phyloP scores from a whole-genome alignment of 2,888 invertebrate species.

The Ctena decussata region DNA sequence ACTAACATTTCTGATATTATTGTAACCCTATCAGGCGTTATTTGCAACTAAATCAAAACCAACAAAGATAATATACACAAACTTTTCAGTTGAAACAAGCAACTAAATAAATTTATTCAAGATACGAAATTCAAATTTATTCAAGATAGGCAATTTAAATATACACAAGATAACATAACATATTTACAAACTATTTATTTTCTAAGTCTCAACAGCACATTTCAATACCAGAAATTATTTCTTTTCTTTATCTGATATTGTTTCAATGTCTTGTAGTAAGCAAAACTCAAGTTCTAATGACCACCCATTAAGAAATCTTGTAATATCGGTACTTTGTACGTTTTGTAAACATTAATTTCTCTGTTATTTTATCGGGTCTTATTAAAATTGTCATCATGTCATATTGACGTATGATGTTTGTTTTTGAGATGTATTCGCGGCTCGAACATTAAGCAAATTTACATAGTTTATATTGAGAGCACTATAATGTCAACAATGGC shows the following conservation, averaged over 20 bases:
- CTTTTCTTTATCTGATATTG: neutral
- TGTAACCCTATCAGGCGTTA: neutral
- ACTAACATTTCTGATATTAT: neutral
- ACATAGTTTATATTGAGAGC: conserved; percentile 58
- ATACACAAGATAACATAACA: conserved; percentile 5
- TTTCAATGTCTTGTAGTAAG: neutral
- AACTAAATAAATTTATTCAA: conserved; percentile 67
- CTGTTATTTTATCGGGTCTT: conserved; percentile 38
- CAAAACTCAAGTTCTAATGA: neutral
- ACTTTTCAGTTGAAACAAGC: conserved; percentile 41
- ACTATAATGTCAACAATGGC: conserved; percentile 60
- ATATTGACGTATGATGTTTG: conserved; percentile 72
- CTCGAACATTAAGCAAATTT: conserved; percentile 69
- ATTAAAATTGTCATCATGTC: conserved; percentile 62
- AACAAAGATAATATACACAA: conserved; percentile 7
- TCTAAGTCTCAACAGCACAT: neutral
- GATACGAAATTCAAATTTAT: conserved; percentile 62
- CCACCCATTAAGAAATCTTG: conserved; percentile 13
- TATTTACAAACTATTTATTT: conserved; percentile 10
- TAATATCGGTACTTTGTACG: neutral
- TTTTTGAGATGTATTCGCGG: conserved; percentile 73
- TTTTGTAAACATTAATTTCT: conserved; percentile 3
- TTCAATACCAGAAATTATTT: neutral
- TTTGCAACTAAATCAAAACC: neutral
- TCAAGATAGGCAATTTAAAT: conserved; percentile 44